A percentile compares a stretch with the other conserved stretches of the same genome.
Conservation (phyloP, 2,888 invertebrate species). For the Ophonus ardosiacus region DNA sequence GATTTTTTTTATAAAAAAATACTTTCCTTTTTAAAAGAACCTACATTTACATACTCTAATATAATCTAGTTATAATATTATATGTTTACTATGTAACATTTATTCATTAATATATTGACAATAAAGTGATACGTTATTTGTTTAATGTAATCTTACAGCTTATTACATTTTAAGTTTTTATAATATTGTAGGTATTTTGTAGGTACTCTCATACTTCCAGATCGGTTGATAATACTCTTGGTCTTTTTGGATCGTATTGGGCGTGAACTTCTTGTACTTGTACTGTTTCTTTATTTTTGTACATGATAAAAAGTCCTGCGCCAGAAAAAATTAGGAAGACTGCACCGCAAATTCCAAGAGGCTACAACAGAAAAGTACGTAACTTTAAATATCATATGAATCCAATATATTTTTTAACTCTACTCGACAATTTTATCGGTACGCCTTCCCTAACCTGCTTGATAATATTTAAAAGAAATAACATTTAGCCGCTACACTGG, state of each 20-base stretch:
- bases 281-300: constrained; percentile 51
- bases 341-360: constrained; percentile 51
- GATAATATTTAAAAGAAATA: no score
- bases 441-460: no score
- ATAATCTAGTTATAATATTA: constrained; percentile 64
- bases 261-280: background rate
- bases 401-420: no score
- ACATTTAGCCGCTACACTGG: no score
- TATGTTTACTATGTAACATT: constrained; percentile 63
- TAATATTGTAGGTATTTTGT: constrained; percentile 9
- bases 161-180: constrained; percentile 33
- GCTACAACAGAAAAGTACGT: constrained; percentile 35
- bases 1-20: constrained; percentile 44
- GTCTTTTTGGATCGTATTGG: background rate
- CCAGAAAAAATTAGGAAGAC: constrained; percentile 42
- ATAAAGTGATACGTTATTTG: constrained; percentile 64
- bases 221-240: background rate
- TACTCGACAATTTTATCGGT: no score
- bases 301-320: constrained; percentile 54
- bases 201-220: background rate
- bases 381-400: no score
- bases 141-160: constrained; percentile 59
- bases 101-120: constrained; percentile 64
- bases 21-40: constrained; percentile 64
- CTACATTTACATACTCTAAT: constrained; percentile 60